Conservation (phyloP, 2,888 invertebrate genomes). For the Baronia brevicornis region DNA sequence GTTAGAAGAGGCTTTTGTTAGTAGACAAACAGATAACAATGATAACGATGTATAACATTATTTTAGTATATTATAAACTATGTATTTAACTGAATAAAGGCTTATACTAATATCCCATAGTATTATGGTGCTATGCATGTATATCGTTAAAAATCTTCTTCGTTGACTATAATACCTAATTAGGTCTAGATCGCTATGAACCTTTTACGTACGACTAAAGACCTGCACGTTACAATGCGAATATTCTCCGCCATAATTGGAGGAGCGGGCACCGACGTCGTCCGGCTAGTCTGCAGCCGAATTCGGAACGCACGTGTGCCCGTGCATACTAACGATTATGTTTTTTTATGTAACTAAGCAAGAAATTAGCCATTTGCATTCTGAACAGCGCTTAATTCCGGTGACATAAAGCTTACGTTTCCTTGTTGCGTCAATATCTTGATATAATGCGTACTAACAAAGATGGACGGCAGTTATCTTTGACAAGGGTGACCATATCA, state of each 20-base stretch:
- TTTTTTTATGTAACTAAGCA: slow-evolving; percentile 29
- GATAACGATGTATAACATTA: too few species aligned
- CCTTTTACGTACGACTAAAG: too few species aligned
- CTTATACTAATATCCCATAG: too few species aligned
- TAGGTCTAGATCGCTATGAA: too few species aligned
- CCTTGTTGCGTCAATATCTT: background rate
- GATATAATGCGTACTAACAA: background rate
- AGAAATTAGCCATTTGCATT: slow-evolving; percentile 16
- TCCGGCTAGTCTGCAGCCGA: slow-evolving; percentile 30
- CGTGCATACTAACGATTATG: slow-evolving; percentile 33
- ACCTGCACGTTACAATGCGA: slow-evolving; percentile 7
- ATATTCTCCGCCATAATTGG: slow-evolving; percentile 17
- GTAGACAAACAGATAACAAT: too few species aligned
- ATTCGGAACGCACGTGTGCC: slow-evolving; percentile 35
- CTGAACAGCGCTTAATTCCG: slow-evolving; percentile 22
- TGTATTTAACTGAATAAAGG: too few species aligned
- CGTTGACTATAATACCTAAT: too few species aligned
- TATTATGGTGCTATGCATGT: too few species aligned
- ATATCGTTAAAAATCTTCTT: too few species aligned
- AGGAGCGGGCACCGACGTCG: too few species aligned
- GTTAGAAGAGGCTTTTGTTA: too few species aligned
- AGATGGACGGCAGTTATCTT: background rate
- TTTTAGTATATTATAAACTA: too few species aligned
- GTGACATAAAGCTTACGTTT: slow-evolving; percentile 25
- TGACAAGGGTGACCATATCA: background rate